Evolutionary conservation across 2,797 vertebrate species (phyloP), one percentile per base, ranked within the genome.

Genomic region (Nothura maculosa): DNA sequence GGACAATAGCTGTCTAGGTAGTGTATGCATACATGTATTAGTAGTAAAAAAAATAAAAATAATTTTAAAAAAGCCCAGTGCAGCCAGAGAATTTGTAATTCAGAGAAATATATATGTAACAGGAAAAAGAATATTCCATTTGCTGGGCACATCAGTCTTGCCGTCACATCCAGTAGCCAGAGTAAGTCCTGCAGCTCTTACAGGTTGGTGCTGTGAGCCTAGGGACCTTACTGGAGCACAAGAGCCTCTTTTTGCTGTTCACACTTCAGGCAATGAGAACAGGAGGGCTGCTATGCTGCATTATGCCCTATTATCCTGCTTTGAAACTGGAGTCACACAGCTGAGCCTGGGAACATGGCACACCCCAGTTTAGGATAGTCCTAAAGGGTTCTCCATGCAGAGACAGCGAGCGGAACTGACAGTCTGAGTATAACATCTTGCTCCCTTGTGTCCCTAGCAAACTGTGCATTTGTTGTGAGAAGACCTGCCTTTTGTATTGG

Each of bases 321-420:
- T 2, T 9, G 2, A 7, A 30, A 7, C 38, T 38, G 24, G 19
- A 50, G 40, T 61, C 61, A 62, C 32, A 24, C 6, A 16, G 28
- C 22, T 18, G 14, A 58, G 42, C 36, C 36, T n/a, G 25, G 72
- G 68, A 76, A 27, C 24, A 64, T 67, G 50, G 58, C 72, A 21
- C 30, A 16, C 27, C 38, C 0, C 0, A 25, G 5, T 0, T 45
- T 12, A 40, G 58, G 10, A 27, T 0, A 8, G 34, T 9, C 14
- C 4, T 0, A 1, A 22, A 30, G 24, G 70, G 69, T 68, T 81
- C 19, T 82, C 22, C 47, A 24, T 48, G 47, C 3, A 2, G 18
- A 55, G 36, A 38, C 18, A 4, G 7, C 19, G 57, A 43, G 34
- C 52, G 19, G 10, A 13, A 14, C 5, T 24, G 40, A n/a, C 12